Evolutionary conservation across 2,797 vertebrate species (phyloP).

Genomic region (Clarias pachynema): DNA sequence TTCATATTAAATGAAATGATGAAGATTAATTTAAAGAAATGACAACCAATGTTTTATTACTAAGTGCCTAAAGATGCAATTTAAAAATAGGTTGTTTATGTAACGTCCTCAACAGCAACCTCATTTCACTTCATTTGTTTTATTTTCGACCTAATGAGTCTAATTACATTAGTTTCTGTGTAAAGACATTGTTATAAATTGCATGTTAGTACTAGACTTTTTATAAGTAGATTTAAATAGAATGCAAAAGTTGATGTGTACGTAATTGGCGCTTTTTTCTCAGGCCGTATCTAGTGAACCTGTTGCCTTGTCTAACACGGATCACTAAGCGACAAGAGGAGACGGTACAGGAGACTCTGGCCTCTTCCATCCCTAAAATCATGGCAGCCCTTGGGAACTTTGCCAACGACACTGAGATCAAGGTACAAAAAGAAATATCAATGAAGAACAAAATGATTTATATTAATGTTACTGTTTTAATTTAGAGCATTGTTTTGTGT

Average conservation of each 20-base stretch:
- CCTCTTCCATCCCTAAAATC: conserved; percentile 91
- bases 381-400: conserved; percentile 93
- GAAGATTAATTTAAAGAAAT: too few relatives aligned
- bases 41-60: too few relatives aligned
- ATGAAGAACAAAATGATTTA: neutral
- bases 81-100: too few relatives aligned
- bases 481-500: neutral
- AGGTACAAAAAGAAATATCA: conserved; percentile 75
- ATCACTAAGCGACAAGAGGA: conserved; percentile 93
- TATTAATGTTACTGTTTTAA: too few relatives aligned
- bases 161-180: neutral
- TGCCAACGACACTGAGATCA: conserved; percentile 94
- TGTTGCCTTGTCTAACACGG: conserved; percentile 90
- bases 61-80: too few relatives aligned
- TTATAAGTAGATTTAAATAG: neutral
- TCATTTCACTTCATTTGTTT: neutral
- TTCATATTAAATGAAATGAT: too few relatives aligned
- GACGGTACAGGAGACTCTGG: conserved; percentile 91
- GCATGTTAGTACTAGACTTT: neutral
- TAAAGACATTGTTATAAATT: neutral
- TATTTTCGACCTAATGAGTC: neutral
- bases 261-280: neutral
- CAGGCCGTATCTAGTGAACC: conserved; percentile 94
- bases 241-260: neutral
- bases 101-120: too few relatives aligned